phyloP scores from a whole-genome alignment of 2,113 vertebrate genomes.

The Brienomyrus longianalis region DNA sequence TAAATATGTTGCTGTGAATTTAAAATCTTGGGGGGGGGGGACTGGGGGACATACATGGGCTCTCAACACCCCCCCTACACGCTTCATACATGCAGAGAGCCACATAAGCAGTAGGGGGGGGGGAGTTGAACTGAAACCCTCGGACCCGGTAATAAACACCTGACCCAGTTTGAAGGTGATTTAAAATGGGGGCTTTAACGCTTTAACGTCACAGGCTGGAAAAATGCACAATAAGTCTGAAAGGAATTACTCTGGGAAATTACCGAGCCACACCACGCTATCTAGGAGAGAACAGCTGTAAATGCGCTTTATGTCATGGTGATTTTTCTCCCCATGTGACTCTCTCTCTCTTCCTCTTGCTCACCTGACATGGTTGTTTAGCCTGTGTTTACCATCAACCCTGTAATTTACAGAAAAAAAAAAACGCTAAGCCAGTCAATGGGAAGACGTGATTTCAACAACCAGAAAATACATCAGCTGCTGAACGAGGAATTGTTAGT shows the following conservation, averaged over 20 bases:
- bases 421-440: slow-evolving; percentile 14
- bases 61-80: not conserved
- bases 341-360: not conserved
- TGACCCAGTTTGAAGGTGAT: slow-evolving; percentile 25
- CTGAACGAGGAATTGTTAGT: not conserved
- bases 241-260: slow-evolving; percentile 39
- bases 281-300: slow-evolving; percentile 20
- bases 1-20: not conserved
- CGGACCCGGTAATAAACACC: not conserved
- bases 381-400: not conserved
- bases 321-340: not conserved
- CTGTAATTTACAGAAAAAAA: not conserved
- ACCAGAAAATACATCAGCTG: not conserved
- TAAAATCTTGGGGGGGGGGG: not conserved
- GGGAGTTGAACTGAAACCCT: not conserved
- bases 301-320: not conserved
- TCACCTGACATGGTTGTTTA: not conserved
- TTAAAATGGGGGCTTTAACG: slow-evolving; percentile 39
- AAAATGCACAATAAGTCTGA: slow-evolving; percentile 25
- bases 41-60: not conserved
- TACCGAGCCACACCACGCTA: slow-evolving; percentile 19
- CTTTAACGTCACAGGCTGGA: slow-evolving; percentile 17
- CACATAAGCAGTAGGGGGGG: not conserved
- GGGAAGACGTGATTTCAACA: slow-evolving; percentile 38
- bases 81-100: not conserved